Evolutionary conservation across 1,140 invertebrate genomes (phyloP).

Genomic region (Caenorhabditis tropicalis): DNA sequence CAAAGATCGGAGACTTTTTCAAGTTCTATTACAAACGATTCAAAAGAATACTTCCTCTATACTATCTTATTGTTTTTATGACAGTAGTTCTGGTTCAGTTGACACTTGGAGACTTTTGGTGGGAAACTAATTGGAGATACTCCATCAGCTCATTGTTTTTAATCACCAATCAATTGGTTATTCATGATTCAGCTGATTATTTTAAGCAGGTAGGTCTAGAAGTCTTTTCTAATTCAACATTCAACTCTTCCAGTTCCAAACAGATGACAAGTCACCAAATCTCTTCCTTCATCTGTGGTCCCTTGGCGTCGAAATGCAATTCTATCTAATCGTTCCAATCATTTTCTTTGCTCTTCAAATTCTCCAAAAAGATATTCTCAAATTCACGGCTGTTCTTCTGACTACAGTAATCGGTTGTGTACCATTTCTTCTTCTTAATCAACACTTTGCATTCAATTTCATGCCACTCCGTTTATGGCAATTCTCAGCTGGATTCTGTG

Average conservation of each 20-base stretch:
- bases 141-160: background rate
- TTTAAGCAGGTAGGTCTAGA: constrained; percentile 2
- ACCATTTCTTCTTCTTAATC: background rate
- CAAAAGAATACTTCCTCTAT: constrained; percentile 29
- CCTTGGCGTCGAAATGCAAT: constrained; percentile 40
- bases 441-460: constrained; percentile 35
- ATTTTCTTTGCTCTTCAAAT: constrained; percentile 11
- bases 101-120: background rate
- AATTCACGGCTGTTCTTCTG: background rate
- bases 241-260: background rate
- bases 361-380: background rate
- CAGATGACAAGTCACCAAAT: background rate
- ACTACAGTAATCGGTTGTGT: background rate
- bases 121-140: background rate
- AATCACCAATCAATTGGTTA: background rate
- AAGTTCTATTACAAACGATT: constrained; percentile 14
- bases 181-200: background rate
- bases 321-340: constrained; percentile 37
- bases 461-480: constrained; percentile 2
- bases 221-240: background rate
- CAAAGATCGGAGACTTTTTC: background rate
- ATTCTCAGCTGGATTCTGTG: constrained; percentile 12
- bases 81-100: background rate
- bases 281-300: constrained; percentile 41
- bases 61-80: background rate